Evolutionary conservation across 1,140 invertebrate genomes (phyloP), one percentile per base, ranked within the genome.

Genomic region (Drosophila ercepeae): DNA sequence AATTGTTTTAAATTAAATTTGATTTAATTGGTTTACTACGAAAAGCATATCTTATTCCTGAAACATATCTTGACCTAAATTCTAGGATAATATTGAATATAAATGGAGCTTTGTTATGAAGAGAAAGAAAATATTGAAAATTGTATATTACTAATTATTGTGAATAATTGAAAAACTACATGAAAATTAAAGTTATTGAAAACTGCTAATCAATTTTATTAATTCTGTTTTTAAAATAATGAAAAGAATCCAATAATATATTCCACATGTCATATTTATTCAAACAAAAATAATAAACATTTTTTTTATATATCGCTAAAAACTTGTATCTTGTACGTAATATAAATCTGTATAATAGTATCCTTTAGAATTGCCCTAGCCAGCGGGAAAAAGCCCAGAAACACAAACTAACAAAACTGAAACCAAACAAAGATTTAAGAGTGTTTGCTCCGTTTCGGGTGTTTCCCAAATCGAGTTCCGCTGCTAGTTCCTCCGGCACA

Each of bases 401-500:
- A 34, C 83, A 89, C 1, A 88, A 25, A 21, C 76, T 82, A 6
- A 89, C 45, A 23, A 89, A 81, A 9, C 69, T 64, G 6, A 90
- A 89, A 29, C 89, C 67, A n/a, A 75, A 75, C 9, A 90, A 29
- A 2, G 88, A 83, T 4, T 78, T 74, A 11, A 88, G 69, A 27
- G 81, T 74, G 25, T 34, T 29, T 8, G 72, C 58, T 1, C 63
- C 50, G 14, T 51, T 74, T n/a, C 48, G 75, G 0, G 41, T 11
- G 32, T 84, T 89, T 2, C 77, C 78, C 64, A 94, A 90, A 70
- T 93, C 69, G 18, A 96, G 89, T 50, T 93, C 89, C 0, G 90
- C 78, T 2, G 91, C 89, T 11, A 96, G 63, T 1, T 93, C 92
- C 1, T 92, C 79, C 0, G 95, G 95, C 1, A 96, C 93, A 79